Evolutionary conservation across 2,797 vertebrate genomes (phyloP).

Genomic region (Periparus ater): DNA sequence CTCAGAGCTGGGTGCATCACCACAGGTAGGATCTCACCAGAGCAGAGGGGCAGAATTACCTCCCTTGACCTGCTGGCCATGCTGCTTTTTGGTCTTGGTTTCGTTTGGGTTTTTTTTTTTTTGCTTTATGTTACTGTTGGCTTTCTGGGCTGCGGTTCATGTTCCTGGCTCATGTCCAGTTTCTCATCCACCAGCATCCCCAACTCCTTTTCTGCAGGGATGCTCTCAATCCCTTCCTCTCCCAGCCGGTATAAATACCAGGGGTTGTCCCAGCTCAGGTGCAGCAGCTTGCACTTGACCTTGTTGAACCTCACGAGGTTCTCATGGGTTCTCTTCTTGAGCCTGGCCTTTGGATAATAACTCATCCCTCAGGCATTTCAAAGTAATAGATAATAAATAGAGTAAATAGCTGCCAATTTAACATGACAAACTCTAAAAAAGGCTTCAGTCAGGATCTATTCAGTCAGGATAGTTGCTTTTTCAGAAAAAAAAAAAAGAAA

Average conservation of each 20-base stretch:
- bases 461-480: no score
- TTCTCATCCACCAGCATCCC: not conserved
- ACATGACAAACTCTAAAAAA: not conserved
- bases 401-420: not conserved
- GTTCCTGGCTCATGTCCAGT: not conserved
- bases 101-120: no score
- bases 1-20: not conserved
- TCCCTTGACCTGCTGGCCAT: not conserved
- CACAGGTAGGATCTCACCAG: not conserved
- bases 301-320: not conserved
- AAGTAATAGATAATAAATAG: not conserved
- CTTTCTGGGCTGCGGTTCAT: accelerated
- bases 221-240: not conserved
- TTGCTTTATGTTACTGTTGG: not conserved
- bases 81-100: not conserved
- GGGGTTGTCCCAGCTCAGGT: not conserved
- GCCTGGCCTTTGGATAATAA: not conserved
- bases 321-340: not conserved
- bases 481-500: not conserved
- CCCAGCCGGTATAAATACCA: not conserved
- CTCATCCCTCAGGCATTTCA: not conserved
- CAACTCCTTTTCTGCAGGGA: not conserved
- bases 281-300: not conserved
- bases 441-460: not conserved
- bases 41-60: not conserved